Evolutionary conservation across 2,113 vertebrate genomes (phyloP), one percentile per base, ranked within the genome.

Genomic region (Pithys albifrons): DNA sequence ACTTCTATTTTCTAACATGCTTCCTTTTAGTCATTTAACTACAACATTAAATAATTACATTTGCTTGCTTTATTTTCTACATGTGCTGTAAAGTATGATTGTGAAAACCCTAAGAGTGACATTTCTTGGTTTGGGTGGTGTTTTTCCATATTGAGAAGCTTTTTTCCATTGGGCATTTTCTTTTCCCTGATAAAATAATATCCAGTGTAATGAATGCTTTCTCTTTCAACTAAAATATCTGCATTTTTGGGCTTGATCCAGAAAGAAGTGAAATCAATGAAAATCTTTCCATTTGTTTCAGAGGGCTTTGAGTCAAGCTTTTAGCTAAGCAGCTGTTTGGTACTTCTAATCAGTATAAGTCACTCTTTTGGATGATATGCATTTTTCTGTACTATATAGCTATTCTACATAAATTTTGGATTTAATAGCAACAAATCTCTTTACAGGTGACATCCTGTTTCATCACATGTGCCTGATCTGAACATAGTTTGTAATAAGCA

Each of bases 271-370:
- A 94, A 95, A 90, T 86, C 90, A 94, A 57, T 94, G 48, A 91
- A 93, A 95, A 88, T 91, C 57, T 96, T 93, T 80, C 39, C 27
- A 86, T 88, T 95, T 94, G 55, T 91, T 96, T 96, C 72, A 74
- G 39, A 91, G 43, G 65, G 19, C 52, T 92, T 86, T 86, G 57
- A 92, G 70, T 95, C 69, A 94, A 83, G 61, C 79, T 71, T 88
- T 94, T 81, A 91, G 78, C 45, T 43, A 39, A 37, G 35, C 52
- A 79, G 83, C 74, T 69, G 46, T 73, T 92, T 72, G 51, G 72
- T 89, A 55, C 62, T 85, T 93, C 54, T 77, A 91, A 89, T 69
- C 55, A 69, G 52, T 77, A 43, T 51, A 88, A 91, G 71, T 71
- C 20, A 2, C 10, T 77, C 24, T 65, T 90, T 71, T 69, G 41